Evolutionary conservation across 1,140 invertebrate species (phyloP).

Genomic region (Lysiphlebus fabarum): DNA sequence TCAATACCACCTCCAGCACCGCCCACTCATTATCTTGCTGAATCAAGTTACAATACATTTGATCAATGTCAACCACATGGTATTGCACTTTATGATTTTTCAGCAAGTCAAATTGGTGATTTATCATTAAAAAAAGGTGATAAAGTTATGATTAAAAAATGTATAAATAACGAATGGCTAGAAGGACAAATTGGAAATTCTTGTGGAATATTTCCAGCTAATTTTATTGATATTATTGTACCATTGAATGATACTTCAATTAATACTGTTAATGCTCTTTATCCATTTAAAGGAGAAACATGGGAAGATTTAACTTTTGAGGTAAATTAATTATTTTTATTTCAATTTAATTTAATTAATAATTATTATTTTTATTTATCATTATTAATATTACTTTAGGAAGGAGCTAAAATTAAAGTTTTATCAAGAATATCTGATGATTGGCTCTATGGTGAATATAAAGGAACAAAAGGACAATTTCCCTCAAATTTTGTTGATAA

Average conservation of each 20-base stretch:
- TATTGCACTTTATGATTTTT: constrained; percentile 72
- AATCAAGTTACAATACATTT: constrained; percentile 25
- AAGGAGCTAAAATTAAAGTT: constrained; percentile 70
- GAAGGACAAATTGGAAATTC: constrained; percentile 63
- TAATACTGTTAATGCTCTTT: constrained; percentile 58
- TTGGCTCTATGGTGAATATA: constrained; percentile 76
- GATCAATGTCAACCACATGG: constrained; percentile 58
- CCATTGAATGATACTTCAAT: constrained; percentile 57
- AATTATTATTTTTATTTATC: constrained; percentile 52
- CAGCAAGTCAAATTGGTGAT: constrained; percentile 68
- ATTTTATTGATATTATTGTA: constrained; percentile 74
- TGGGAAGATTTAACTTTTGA: constrained; percentile 61
- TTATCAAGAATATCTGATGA: constrained; percentile 71
- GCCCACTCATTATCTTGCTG: constrained; percentile 56
- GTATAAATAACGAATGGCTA: constrained; percentile 77
- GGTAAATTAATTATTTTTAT: constrained; percentile 44
- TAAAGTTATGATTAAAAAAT: constrained; percentile 64
- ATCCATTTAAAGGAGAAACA: constrained; percentile 62
- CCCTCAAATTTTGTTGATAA: constrained; percentile 75
- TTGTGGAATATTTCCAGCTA: constrained; percentile 78
- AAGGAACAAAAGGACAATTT: constrained; percentile 71
- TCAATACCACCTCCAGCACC: constrained; percentile 70
- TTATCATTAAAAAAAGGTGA: constrained; percentile 71
- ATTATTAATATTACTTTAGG: constrained; percentile 53
- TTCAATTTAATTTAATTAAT: constrained; percentile 48